Percentiles rank a stretch among this genome's conserved stretches.
Evolutionary conservation across 2,113 vertebrate genomes (phyloP).

Genomic region (Osmerus eperlanus): DNA sequence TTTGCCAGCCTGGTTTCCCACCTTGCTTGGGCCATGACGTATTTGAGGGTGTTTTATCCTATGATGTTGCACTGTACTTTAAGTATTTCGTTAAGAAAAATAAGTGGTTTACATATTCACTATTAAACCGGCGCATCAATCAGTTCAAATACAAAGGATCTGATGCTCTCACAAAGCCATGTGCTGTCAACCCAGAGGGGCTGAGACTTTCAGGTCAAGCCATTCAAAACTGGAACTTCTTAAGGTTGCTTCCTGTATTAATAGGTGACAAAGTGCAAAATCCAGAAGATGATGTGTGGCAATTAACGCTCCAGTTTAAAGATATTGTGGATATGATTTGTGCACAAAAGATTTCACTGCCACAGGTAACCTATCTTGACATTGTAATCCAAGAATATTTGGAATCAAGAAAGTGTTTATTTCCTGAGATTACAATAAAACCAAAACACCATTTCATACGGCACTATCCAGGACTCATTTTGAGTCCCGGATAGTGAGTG

Average conservation of each 20-base stretch:
- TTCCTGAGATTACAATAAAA: conserved; percentile 25
- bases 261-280: conserved; percentile 43
- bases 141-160: conserved; percentile 45
- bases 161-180: conserved; percentile 40
- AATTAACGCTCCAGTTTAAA: conserved; percentile 39
- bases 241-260: conserved; percentile 37
- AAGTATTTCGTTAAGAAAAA: too few relatives aligned
- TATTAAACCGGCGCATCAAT: conserved; percentile 31
- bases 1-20: too few relatives aligned
- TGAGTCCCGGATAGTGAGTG: too few relatives aligned
- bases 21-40: too few relatives aligned
- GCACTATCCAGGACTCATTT: conserved; percentile 35
- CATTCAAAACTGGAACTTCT: conserved; percentile 38
- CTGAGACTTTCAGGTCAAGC: conserved; percentile 33
- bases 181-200: conserved; percentile 23
- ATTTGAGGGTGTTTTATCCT: too few relatives aligned
- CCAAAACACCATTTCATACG: conserved; percentile 31
- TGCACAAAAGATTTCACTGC: conserved; percentile 32
- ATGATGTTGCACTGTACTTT: too few relatives aligned
- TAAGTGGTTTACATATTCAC: conserved; percentile 33
- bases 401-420: conserved; percentile 34
- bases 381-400: conserved; percentile 46
- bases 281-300: conserved; percentile 31
- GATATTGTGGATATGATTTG: conserved; percentile 37
- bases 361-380: conserved; percentile 43